Conservation (phyloP, 1,140 invertebrate genomes). For the Physella acuta region DNA sequence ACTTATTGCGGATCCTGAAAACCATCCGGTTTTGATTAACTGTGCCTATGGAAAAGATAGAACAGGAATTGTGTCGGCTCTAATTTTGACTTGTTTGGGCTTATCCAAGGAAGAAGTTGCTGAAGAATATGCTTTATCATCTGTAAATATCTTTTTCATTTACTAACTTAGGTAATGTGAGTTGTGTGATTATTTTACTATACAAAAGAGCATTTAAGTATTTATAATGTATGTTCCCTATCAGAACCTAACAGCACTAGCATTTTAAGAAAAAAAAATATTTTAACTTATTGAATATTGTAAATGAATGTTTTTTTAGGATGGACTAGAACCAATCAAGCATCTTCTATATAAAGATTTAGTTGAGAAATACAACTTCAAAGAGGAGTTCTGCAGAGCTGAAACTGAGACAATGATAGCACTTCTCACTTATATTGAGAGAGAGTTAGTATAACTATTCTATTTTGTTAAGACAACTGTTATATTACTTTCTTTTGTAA, state of each 20-base stretch:
- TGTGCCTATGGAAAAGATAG: slow-evolving; percentile 55
- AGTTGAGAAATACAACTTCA: slow-evolving; percentile 33
- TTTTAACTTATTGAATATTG: too few species aligned
- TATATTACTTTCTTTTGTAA: neutral
- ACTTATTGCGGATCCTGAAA: slow-evolving; percentile 38
- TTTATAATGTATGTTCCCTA: neutral
- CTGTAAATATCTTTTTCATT: slow-evolving; percentile 42
- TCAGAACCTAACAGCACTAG: neutral
- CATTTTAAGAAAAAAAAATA: too few species aligned
- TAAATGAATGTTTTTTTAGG: too few species aligned
- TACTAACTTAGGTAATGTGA: neutral
- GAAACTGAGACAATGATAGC: slow-evolving; percentile 38
- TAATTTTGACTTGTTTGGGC: slow-evolving; percentile 45
- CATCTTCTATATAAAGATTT: slow-evolving; percentile 36
- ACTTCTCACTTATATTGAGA: slow-evolving; percentile 38
- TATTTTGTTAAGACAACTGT: neutral
- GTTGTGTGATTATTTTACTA: neutral
- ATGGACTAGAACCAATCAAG: slow-evolving; percentile 29
- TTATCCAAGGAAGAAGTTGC: slow-evolving; percentile 43
- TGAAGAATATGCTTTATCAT: slow-evolving; percentile 47
- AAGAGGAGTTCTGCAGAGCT: slow-evolving; percentile 36
- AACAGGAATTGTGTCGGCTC: slow-evolving; percentile 51
- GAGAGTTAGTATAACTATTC: slow-evolving; percentile 31
- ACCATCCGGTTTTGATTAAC: slow-evolving; percentile 49
- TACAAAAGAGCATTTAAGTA: neutral